Base-by-base conservation (phyloP, 2,888 invertebrate genomes). In the Pammene fasciana region DNA sequence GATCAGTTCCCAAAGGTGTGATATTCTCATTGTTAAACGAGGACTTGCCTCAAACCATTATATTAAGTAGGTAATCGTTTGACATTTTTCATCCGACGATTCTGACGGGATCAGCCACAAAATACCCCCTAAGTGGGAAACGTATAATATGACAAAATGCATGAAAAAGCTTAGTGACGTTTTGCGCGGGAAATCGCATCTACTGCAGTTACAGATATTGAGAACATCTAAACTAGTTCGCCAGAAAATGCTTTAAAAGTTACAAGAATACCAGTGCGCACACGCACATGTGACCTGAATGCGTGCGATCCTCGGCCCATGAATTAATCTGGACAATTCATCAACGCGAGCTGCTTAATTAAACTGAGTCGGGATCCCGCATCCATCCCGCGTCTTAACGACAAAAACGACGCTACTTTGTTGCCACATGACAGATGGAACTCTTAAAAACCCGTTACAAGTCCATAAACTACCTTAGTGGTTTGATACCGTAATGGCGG, bases 251-350 rank as follows among this genome's bases (percentile, higher is more conserved):
- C 4, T 8, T 0, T 5, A 8, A 6, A 34, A 54, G 54, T 34
- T 13, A 52, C 13, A 7, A 13, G 54, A 54, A 54, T 50, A 50
- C 11, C 18, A 10, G 18, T 6, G 75, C 74, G 80, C 76, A 74
- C 78, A 78, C 82, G 82, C 88, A 88, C 79, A 82, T 87, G 87
- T 85, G 91, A 83, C 90, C 90, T 88, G 86, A 81, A 86, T 91
- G 85, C 88, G 85, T 78, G 81, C 79, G 82, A 86, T 86, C 89
- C 41, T 16, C 65, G 84, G 86, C 84, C 83, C 88, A 77, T 76
- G 78, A 79, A 82, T 84, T 87, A 87, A 88, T 88, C 86, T 89
- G 84, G 81, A 82, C 82, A 84, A 87, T 87, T 87, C 86, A 88
- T 89, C 86, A 88, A 85, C 85, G 80, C 81, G 74, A 75, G 76